Evolutionary conservation across 1,140 invertebrate species (phyloP), one percentile per base, ranked within the genome.

Genomic region (Temnothorax nylanderi): DNA sequence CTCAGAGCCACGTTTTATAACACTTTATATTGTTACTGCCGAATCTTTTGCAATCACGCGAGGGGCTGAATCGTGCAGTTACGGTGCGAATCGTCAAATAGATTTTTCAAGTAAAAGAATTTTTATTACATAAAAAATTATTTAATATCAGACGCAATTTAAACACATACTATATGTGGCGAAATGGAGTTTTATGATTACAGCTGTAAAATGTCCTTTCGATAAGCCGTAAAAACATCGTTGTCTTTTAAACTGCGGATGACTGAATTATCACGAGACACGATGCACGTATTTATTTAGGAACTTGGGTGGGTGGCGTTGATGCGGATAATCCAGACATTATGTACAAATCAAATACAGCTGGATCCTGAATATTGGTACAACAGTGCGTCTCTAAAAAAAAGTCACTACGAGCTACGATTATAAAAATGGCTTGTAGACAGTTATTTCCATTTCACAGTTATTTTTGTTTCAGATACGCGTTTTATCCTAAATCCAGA

Each of bases 261-360:
- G 5, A 76, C 7, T 44, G 13, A 34, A 77, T 65, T 34, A 62
- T 69, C 44, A 69, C 64, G 2, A 32, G 54, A 21, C 10, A 54
- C 2, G 32, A 41, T 32, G 60, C 26, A 72, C 37, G 75, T 91
- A 87, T 91, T 91, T 86, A 44, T 86, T 58, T 51, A 69, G 64
- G 65, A 82, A 72, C 60, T 41, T 44, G 26, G 37, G 41, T 72
- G 34, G 18, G 37, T 41, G 88, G 90, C 85, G 89, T 89, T 84
- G 87, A 86, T 93, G 69, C 94, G 88, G 94, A 90, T 94, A 91
- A 94, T 94, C 90, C 84, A 84, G 92, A 93, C 91, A 95, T 91
- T 87, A 85, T 93, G 93, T 94, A 94, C 87, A 87, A 69, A 85
- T 91, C 92, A 94, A 95, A 95, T 92, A 95, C 94, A 95, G 93